phyloP scores from a whole-genome alignment of 2,888 invertebrate species.

The Crioceris asparagi region DNA sequence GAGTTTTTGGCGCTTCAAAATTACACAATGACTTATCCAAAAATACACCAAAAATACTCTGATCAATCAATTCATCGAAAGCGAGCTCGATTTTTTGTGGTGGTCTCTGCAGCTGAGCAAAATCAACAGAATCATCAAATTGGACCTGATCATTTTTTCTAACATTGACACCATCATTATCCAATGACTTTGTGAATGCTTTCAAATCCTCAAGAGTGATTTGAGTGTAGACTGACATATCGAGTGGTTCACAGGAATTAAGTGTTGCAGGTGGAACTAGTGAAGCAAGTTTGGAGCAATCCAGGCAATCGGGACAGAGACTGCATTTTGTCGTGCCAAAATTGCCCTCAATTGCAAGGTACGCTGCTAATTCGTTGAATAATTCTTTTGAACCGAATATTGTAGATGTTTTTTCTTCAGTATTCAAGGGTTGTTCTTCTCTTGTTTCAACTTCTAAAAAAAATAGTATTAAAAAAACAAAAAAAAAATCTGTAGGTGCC shows the following conservation, averaged over 20 bases:
- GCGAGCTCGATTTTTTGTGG: conserved; percentile 12
- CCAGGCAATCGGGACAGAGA: conserved; percentile 39
- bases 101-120: conserved; percentile 10
- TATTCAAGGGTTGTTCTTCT: background rate
- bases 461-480: background rate
- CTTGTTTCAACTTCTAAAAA: background rate
- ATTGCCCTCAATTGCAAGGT: conserved; percentile 20
- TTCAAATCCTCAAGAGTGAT: conserved; percentile 25
- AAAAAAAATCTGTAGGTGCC: background rate
- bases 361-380: conserved; percentile 35
- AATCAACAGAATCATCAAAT: conserved; percentile 11
- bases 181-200: conserved; percentile 19
- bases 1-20: conserved; percentile 25
- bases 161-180: conserved; percentile 11
- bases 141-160: no score
- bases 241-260: conserved; percentile 17
- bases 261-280: background rate
- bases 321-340: conserved; percentile 32
- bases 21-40: conserved; percentile 18
- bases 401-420: conserved; percentile 8
- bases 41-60: conserved; percentile 8
- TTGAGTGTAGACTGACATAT: conserved; percentile 19
- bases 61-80: conserved; percentile 11
- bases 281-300: conserved; percentile 30
- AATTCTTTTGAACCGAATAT: conserved; percentile 37